A percentile compares a stretch with the other conserved stretches of the same genome.
phyloP scores from a whole-genome alignment of 2,888 invertebrate species.

The Phragmatobia fuliginosa region DNA sequence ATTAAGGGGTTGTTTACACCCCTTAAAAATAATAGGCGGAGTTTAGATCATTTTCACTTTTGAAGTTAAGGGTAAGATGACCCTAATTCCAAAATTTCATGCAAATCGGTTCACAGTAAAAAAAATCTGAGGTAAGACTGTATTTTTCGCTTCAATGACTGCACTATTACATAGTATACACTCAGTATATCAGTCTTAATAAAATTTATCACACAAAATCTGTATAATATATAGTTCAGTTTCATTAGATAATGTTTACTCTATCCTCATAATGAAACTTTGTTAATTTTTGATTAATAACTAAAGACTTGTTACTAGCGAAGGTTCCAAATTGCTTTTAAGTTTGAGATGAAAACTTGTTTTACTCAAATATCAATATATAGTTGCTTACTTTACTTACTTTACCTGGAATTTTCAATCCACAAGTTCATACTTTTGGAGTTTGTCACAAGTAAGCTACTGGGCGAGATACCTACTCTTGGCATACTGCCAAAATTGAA shows the following conservation, averaged over 20 bases:
- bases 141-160: too few species aligned
- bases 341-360: neutral
- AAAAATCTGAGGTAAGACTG: too few species aligned
- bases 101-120: too few species aligned
- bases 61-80: too few species aligned
- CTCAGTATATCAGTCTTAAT: neutral
- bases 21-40: too few species aligned
- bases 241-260: neutral
- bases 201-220: neutral
- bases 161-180: too few species aligned
- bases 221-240: neutral
- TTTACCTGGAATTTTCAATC: slow-evolving; percentile 29
- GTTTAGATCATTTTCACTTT: too few species aligned
- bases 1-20: too few species aligned
- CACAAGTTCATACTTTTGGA: slow-evolving; percentile 33
- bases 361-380: neutral
- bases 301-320: slow-evolving; percentile 2
- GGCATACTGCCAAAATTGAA: slow-evolving; percentile 56
- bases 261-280: slow-evolving; percentile 1
- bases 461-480: slow-evolving; percentile 38
- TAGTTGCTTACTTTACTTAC: too few species aligned
- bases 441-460: slow-evolving; percentile 46
- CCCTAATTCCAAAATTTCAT: too few species aligned
- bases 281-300: slow-evolving; percentile 8
- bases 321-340: slow-evolving; percentile 1